Base-by-base conservation (phyloP, 1,140 invertebrate species). In the Achatina immaculata region DNA sequence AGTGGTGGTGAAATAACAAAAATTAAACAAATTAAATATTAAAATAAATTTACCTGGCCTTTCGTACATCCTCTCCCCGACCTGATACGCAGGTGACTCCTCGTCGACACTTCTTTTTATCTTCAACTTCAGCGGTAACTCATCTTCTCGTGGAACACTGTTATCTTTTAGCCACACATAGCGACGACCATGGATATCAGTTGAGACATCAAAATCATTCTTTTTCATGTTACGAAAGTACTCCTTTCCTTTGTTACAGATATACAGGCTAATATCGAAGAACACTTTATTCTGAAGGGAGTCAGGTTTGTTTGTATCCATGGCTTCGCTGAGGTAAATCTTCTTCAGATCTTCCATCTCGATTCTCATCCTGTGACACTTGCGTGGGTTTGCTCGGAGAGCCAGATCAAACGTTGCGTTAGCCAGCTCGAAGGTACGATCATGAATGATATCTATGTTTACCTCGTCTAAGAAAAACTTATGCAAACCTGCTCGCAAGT, bases 11-110 rank as follows among this genome's bases (percentile, higher is more conserved):
- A n/a, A n/a, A n/a, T n/a, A n/a, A n/a, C n/a, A n/a, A n/a, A n/a
- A n/a, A n/a, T n/a, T n/a, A n/a, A n/a, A n/a, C n/a, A n/a, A n/a
- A n/a, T n/a, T n/a, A n/a, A n/a, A n/a, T n/a, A n/a, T n/a, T n/a
- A n/a, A n/a, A n/a, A n/a, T n/a, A n/a, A n/a, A 79, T 58, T 76
- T 85, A 89, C 88, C 88, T 85, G 78, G 85, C 68, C 88, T 82
- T 81, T 89, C 88, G 78, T 86, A 86, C 88, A 89, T 89, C 73
- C 84, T 84, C 34, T 88, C 88, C 28, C 88, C 88, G 40, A 88
- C 81, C 42, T 88, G 86, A 36, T 82, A 83, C 11, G 83, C 81
- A 48, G 83, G 81, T 6, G 82, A 76, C 3, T 85, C 85, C 21
- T 86, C 86, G 21, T 86, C 84, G n/a, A 85, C 83, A 55, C 82